phyloP scores from a whole-genome alignment of 2,113 vertebrate species.

The Leuciscus idus region DNA sequence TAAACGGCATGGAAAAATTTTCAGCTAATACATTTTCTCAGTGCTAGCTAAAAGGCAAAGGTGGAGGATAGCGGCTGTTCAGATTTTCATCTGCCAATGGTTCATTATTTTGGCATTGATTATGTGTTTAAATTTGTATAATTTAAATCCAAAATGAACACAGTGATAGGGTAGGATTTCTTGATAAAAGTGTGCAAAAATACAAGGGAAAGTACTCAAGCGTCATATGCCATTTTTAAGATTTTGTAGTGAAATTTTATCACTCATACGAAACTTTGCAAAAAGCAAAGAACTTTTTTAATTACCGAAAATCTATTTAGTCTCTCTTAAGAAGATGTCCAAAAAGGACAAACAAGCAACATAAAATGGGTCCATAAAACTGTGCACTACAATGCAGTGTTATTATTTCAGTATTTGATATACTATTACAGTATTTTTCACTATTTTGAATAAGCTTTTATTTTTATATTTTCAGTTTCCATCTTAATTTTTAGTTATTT shows the following conservation, averaged over 20 bases:
- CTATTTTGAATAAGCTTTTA: not conserved
- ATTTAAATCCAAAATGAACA: conserved; percentile 12
- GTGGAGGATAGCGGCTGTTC: not conserved
- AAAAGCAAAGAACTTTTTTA: not conserved
- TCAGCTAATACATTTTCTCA: conserved; percentile 19
- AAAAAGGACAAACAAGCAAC: not conserved
- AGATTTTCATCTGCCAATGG: not conserved
- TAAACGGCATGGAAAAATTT: conserved; percentile 30
- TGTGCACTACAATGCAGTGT: not conserved
- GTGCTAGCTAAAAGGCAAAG: not conserved
- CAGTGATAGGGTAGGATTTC: not conserved
- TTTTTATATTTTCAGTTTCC: not conserved
- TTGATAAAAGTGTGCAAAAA: not conserved
- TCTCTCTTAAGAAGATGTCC: not conserved
- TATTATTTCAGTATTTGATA: too few species aligned
- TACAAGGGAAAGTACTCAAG: not conserved
- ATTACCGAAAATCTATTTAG: not conserved
- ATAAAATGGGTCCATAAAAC: not conserved
- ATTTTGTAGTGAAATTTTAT: not conserved
- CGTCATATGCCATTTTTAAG: not conserved
- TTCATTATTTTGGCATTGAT: conserved; percentile 8
- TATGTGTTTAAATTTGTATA: not conserved
- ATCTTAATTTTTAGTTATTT: not conserved
- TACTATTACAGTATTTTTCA: too few species aligned
- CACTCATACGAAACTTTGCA: not conserved